These are phyloP conservation scores for Mactra quadrangularis DNA, from an alignment of 1,140 invertebrate genomes.

Conservation along the genomic window DNA sequence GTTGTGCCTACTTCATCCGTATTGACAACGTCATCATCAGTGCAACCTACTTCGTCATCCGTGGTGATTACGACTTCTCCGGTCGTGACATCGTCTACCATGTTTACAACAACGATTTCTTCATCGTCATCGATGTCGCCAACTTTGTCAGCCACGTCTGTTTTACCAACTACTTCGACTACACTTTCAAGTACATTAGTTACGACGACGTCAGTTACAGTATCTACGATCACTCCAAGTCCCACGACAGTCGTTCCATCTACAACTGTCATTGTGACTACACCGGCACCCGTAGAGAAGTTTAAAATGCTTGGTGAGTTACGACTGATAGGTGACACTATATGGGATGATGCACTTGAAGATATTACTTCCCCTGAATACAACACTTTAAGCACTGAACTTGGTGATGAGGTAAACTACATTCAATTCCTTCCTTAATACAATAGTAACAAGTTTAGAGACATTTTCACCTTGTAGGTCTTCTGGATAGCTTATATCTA, in stretches of 20 bases:
- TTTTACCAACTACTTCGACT: not conserved
- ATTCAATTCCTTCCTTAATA: not conserved
- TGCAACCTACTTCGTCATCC: not conserved
- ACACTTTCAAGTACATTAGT: not conserved
- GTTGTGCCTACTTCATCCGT: not conserved
- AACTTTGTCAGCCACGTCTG: not conserved
- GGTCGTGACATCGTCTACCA: no score
- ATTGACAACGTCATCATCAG: not conserved
- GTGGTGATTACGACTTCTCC: no score
- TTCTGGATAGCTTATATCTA: not conserved
- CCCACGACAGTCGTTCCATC: not conserved
- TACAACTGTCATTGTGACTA: constrained; percentile 4
- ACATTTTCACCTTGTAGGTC: not conserved
- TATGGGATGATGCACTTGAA: not conserved
- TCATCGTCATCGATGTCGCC: no score
- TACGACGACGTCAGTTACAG: not conserved
- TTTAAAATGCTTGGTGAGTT: constrained; percentile 2
- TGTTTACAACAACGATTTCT: not conserved
- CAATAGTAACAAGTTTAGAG: not conserved
- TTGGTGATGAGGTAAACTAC: constrained; percentile 16
- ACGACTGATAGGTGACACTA: not conserved
- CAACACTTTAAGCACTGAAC: not conserved
- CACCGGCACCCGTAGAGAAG: not conserved
- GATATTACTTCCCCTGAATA: not conserved
- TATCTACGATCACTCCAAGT: not conserved